Evolutionary conservation across 2,797 vertebrate species (phyloP).

Genomic region (Esox masquinongy): DNA sequence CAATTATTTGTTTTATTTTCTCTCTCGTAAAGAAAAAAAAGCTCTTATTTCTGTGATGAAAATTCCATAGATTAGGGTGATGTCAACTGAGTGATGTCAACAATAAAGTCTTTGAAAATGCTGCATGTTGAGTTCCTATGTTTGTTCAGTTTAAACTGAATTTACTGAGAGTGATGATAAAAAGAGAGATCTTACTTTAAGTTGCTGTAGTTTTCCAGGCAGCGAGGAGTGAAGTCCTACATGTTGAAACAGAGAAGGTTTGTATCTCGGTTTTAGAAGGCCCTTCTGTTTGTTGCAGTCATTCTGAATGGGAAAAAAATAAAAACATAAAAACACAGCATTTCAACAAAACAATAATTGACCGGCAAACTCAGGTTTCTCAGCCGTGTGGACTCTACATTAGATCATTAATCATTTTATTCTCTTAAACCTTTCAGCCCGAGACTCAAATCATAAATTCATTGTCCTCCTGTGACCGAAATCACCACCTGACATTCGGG

Average conservation of each 20-base stretch:
- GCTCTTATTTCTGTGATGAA: no score
- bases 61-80: no score
- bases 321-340: background rate
- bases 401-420: background rate
- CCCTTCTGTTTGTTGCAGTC: conserved; percentile 78
- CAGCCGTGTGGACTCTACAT: background rate
- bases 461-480: no score
- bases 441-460: no score
- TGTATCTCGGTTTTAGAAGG: conserved; percentile 70
- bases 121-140: no score
- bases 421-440: background rate
- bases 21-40: no score
- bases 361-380: background rate
- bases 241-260: conserved; percentile 90
- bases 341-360: background rate
- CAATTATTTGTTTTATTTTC: no score
- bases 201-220: conserved; percentile 77
- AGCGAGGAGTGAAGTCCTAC: conserved; percentile 85
- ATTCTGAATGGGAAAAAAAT: conserved; percentile 44
- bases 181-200: conserved; percentile 76
- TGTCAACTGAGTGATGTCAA: no score
- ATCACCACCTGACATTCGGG: no score
- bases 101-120: no score
- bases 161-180: background rate
- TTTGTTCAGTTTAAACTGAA: no score